Conservation (phyloP, 2,888 invertebrate species). For the Luperina testacea region DNA sequence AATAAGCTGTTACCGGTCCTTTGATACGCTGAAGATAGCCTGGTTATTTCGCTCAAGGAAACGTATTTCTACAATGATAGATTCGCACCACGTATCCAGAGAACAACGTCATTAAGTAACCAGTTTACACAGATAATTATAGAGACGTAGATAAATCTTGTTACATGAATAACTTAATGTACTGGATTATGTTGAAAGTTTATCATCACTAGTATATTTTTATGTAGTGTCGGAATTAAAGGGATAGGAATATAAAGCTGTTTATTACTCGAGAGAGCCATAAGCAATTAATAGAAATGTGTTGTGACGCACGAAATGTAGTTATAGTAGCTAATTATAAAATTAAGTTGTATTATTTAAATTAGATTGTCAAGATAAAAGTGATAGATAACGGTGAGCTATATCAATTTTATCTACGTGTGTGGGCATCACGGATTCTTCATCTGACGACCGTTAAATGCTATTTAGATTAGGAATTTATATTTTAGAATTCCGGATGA, state of each 20-base stretch:
- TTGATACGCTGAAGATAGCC: slow-evolving; percentile 37
- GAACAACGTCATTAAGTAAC: slow-evolving; percentile 59
- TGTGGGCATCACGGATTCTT: slow-evolving; percentile 38
- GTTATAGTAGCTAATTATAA: slow-evolving; percentile 24
- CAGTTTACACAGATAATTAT: slow-evolving; percentile 55
- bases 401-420: slow-evolving; percentile 34
- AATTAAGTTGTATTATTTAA: slow-evolving; percentile 45
- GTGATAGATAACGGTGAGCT: slow-evolving; percentile 35
- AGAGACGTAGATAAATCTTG: slow-evolving; percentile 50
- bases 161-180: slow-evolving; percentile 52
- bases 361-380: slow-evolving; percentile 36
- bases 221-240: slow-evolving; percentile 23
- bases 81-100: slow-evolving; percentile 40
- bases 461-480: slow-evolving; percentile 26
- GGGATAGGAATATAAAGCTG: slow-evolving; percentile 18
- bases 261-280: slow-evolving; percentile 18
- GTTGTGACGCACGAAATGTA: slow-evolving; percentile 15
- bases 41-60: slow-evolving; percentile 51
- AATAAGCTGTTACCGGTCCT: slow-evolving; percentile 42
- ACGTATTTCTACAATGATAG: slow-evolving; percentile 59
- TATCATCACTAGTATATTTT: slow-evolving; percentile 44
- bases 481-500: slow-evolving; percentile 12
- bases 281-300: slow-evolving; percentile 25
- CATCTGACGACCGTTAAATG: slow-evolving; percentile 39
- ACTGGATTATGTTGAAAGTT: slow-evolving; percentile 45